These are phyloP conservation scores for Hipparchia sbordonii DNA, from an alignment of 2,888 invertebrate genomes.

Conservation along the genomic window DNA sequence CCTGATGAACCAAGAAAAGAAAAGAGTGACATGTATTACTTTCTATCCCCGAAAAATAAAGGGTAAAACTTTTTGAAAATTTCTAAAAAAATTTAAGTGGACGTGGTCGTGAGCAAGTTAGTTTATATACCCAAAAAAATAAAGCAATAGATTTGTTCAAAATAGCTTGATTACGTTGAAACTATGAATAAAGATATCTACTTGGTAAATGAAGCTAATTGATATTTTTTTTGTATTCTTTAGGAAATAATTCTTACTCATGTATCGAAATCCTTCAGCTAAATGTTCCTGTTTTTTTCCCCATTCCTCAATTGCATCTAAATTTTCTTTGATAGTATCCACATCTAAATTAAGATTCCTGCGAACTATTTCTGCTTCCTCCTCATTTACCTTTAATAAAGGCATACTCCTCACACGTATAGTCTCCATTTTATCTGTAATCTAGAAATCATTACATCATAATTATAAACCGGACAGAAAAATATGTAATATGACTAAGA, in stretches of 20 bases:
- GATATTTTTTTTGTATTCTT: not conserved
- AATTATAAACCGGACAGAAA: not conserved
- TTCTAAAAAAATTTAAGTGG: too few relatives aligned
- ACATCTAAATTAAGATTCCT: constrained; percentile 17
- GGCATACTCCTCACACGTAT: constrained; percentile 9
- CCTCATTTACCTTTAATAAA: constrained; percentile 19
- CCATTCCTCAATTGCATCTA: constrained; percentile 63
- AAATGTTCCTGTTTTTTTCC: constrained; percentile 65
- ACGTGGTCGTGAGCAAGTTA: too few relatives aligned
- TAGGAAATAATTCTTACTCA: constrained; percentile 19
- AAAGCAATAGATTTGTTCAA: too few relatives aligned
- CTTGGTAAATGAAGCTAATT: too few relatives aligned
- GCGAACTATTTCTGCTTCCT: constrained; percentile 23
- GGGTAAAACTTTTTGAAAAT: too few relatives aligned
- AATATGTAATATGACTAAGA: too few relatives aligned
- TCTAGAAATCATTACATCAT: not conserved
- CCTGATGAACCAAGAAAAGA: too few relatives aligned
- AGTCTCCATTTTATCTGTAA: constrained; percentile 26
- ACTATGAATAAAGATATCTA: too few relatives aligned
- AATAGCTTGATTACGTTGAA: too few relatives aligned
- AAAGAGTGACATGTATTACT: not conserved
- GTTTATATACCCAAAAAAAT: too few relatives aligned
- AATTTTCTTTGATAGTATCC: constrained; percentile 48
- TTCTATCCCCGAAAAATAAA: not conserved
- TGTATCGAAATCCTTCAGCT: constrained; percentile 47